These are phyloP conservation scores for Neoascia interrupta DNA, from an alignment of 2,888 invertebrate genomes.

Conservation along the genomic window DNA sequence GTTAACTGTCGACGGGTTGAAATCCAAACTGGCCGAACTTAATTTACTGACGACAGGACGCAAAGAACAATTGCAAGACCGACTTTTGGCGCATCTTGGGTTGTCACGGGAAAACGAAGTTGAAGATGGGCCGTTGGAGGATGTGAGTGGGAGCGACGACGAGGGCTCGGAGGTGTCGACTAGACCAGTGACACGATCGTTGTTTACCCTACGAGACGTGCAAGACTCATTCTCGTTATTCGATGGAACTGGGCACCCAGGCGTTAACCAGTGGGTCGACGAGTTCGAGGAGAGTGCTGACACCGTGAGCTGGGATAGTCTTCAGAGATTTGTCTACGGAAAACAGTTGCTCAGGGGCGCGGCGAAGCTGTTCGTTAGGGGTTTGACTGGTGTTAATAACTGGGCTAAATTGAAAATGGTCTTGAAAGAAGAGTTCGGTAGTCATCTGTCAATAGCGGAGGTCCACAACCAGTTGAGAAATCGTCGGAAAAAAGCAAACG, in stretches of 20 bases:
- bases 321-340: slow-evolving; percentile 23
- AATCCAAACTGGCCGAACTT: background rate
- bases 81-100: background rate
- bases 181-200: background rate
- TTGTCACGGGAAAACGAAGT: background rate
- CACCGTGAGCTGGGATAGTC: no score
- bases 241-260: background rate
- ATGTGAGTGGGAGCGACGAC: background rate
- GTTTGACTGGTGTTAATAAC: no score
- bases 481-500: slow-evolving; percentile 21
- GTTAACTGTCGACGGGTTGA: slow-evolving; percentile 4
- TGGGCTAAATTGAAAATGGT: no score
- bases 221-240: slow-evolving; percentile 12
- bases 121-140: no score
- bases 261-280: slow-evolving; percentile 25
- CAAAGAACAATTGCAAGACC: background rate
- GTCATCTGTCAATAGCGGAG: slow-evolving; percentile 27
- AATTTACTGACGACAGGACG: background rate
- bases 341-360: slow-evolving; percentile 43
- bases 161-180: background rate
- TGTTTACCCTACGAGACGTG: slow-evolving; percentile 27
- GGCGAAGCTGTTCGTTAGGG: no score
- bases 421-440: slow-evolving; percentile 44
- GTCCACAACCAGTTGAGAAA: slow-evolving; percentile 28
- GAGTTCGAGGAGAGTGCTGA: slow-evolving; percentile 30